phyloP scores from a whole-genome alignment of 2,888 invertebrate genomes.

The Oscheius myriophilus region DNA sequence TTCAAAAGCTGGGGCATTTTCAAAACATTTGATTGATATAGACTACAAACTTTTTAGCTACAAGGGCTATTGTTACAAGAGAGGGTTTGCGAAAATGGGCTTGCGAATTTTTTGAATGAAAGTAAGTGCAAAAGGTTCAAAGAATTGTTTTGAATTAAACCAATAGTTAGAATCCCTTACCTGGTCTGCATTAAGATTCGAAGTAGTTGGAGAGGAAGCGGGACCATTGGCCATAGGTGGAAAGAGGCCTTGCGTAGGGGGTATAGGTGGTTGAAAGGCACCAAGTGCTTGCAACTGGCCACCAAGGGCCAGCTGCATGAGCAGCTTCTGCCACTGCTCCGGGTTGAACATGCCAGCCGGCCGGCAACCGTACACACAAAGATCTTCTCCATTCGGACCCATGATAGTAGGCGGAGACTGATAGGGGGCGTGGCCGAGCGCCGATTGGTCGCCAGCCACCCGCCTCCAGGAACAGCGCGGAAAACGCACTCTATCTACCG shows the following conservation, averaged over 20 bases:
- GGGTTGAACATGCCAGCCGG: slow-evolving; percentile 42
- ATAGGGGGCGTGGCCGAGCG: slow-evolving; percentile 29
- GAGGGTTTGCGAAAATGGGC: too few species aligned
- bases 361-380: slow-evolving; percentile 28
- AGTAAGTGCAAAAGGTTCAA: not conserved
- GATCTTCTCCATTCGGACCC: slow-evolving; percentile 18
- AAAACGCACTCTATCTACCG: slow-evolving; percentile 27
- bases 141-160: slow-evolving; percentile 25
- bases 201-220: slow-evolving; percentile 47
- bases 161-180: slow-evolving; percentile 31
- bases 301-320: slow-evolving; percentile 42
- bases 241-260: slow-evolving; percentile 27
- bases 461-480: slow-evolving; percentile 25
- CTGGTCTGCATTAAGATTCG: slow-evolving; percentile 50
- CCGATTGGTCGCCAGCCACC: slow-evolving; percentile 26
- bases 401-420: slow-evolving; percentile 29
- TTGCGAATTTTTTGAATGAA: too few species aligned
- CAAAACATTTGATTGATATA: too few species aligned
- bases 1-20: too few species aligned
- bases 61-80: too few species aligned
- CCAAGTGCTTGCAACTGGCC: slow-evolving; percentile 36
- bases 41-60: too few species aligned
- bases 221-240: slow-evolving; percentile 34
- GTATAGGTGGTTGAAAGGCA: slow-evolving; percentile 24
- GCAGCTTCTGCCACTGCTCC: slow-evolving; percentile 48